Percentiles rank a stretch among this genome's conserved stretches.
phyloP scores from a whole-genome alignment of 2,888 invertebrate genomes.

The Hemistola chrysoprasaria region DNA sequence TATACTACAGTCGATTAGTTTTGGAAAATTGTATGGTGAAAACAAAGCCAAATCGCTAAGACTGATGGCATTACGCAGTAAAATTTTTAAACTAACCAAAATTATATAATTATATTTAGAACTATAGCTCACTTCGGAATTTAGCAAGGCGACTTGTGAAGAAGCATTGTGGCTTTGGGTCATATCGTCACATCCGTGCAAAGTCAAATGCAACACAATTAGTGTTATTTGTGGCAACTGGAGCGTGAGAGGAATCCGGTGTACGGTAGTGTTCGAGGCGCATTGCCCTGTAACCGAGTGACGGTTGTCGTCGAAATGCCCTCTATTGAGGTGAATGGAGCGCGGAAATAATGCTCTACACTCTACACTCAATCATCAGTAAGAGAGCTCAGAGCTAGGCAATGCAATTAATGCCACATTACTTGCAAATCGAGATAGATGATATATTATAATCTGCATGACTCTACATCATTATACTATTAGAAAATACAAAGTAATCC shows the following conservation, averaged over 20 bases:
- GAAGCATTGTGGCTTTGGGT: conserved; percentile 27
- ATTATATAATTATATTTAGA: too few relatives aligned
- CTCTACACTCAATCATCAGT: conserved; percentile 26
- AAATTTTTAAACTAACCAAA: too few relatives aligned
- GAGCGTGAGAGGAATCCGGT: conserved; percentile 78
- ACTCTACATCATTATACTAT: too few relatives aligned
- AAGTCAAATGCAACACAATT: conserved; percentile 69
- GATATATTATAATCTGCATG: conserved; percentile 2
- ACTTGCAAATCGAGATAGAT: conserved; percentile 11
- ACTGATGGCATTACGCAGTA: too few relatives aligned
- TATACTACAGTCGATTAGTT: too few relatives aligned
- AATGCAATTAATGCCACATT: conserved; percentile 27
- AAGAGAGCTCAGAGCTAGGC: conserved; percentile 20
- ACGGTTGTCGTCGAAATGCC: conserved; percentile 50
- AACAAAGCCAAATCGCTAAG: too few relatives aligned
- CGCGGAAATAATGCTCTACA: conserved; percentile 32
- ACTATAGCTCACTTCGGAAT: too few relatives aligned
- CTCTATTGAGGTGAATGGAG: conserved; percentile 45
- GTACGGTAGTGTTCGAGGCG: conserved; percentile 62
- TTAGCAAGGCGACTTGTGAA: conserved; percentile 16
- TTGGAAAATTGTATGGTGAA: too few relatives aligned
- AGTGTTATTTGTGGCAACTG: conserved; percentile 73
- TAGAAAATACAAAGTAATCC: too few relatives aligned
- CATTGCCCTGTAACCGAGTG: conserved; percentile 68
- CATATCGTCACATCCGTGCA: conserved; percentile 48